These are phyloP conservation scores for Takifugu bimaculatus DNA, from an alignment of 2,113 vertebrate genomes.

Conservation along the genomic window DNA sequence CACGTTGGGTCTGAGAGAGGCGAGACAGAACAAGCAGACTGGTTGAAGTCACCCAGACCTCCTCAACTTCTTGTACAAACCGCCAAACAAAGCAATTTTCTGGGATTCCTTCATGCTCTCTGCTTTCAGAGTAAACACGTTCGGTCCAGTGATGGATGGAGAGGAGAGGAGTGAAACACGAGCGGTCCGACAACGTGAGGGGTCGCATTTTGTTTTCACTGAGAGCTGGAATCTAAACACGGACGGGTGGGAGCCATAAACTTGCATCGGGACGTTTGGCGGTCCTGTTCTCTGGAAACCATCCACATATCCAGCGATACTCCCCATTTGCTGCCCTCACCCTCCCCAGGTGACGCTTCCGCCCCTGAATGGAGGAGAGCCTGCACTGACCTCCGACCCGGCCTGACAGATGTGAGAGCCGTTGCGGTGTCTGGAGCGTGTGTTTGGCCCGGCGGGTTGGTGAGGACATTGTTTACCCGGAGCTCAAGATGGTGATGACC, in stretches of 20 bases:
- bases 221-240: constrained; percentile 35
- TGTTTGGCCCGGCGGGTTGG: constrained; percentile 50
- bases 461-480: constrained; percentile 49
- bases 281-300: constrained; percentile 22
- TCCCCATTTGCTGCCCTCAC: not conserved
- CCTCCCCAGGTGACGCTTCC: not conserved
- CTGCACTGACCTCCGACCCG: constrained; percentile 45
- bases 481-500: constrained; percentile 48
- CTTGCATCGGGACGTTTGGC: constrained; percentile 11
- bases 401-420: constrained; percentile 63
- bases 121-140: constrained; percentile 50
- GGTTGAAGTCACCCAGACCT: constrained; percentile 17
- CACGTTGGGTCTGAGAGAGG: constrained; percentile 86
- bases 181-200: constrained; percentile 12
- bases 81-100: constrained; percentile 44
- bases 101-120: constrained; percentile 19
- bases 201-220: constrained; percentile 51
- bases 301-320: constrained; percentile 17
- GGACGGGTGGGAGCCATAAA: constrained; percentile 36
- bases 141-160: constrained; percentile 36
- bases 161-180: constrained; percentile 1
- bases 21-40: constrained; percentile 47
- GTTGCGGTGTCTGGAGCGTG: constrained; percentile 40
- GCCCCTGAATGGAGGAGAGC: constrained; percentile 10
- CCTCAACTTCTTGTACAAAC: constrained; percentile 32